Percentiles rank a stretch among this genome's conserved stretches.
These are phyloP conservation scores for Laupala kohalensis DNA, from an alignment of 1,140 invertebrate genomes.

Conservation along the genomic window DNA sequence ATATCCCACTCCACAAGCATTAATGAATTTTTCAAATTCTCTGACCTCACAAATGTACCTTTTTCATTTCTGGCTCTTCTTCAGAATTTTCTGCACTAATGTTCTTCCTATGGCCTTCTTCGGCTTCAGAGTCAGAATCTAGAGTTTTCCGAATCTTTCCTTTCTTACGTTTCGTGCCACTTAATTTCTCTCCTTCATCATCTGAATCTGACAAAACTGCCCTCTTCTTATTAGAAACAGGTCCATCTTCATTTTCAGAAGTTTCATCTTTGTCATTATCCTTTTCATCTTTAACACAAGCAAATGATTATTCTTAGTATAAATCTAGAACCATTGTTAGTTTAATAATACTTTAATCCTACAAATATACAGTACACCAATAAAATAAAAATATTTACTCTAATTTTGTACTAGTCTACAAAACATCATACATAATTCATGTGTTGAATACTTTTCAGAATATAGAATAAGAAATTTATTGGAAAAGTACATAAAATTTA, in stretches of 20 bases:
- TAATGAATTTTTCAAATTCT: too few species aligned
- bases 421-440: background rate
- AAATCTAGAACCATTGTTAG: background rate
- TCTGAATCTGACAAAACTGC: constrained; percentile 25
- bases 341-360: background rate
- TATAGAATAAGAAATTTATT: too few species aligned
- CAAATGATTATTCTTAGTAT: background rate
- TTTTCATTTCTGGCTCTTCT: background rate
- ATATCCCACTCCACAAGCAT: too few species aligned
- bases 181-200: constrained; percentile 15
- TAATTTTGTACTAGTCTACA: background rate
- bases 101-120: constrained; percentile 18
- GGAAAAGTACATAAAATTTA: too few species aligned
- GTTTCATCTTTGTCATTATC: constrained; percentile 25
- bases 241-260: constrained; percentile 24
- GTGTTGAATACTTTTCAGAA: too few species aligned
- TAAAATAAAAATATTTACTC: background rate
- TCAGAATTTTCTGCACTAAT: constrained; percentile 20
- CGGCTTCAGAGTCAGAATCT: constrained; percentile 21
- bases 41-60: too few species aligned
- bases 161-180: background rate
- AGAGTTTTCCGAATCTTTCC: constrained; percentile 2
- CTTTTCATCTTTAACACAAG: constrained; percentile 11
- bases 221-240: background rate
- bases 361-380: background rate